Evolutionary conservation across 2,888 invertebrate species (phyloP).

Genomic region (Rotaria macrura): DNA sequence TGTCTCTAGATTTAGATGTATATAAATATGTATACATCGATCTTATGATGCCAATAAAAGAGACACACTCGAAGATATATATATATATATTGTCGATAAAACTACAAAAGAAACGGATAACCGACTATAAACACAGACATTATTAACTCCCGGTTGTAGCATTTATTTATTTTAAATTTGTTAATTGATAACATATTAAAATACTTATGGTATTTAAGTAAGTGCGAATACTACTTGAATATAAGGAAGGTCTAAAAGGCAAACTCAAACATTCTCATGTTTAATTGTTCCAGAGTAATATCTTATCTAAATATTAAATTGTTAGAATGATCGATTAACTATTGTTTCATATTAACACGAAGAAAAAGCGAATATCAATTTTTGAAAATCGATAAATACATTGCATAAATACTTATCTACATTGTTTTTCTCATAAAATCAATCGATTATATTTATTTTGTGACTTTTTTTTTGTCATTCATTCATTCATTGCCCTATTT

Average conservation of each 20-base stretch:
- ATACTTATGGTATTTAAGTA: no score
- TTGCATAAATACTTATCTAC: neutral
- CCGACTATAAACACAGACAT: neutral
- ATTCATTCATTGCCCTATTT: neutral
- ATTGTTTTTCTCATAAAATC: neutral
- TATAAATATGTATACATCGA: neutral
- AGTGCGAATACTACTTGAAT: no score
- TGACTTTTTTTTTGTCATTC: neutral
- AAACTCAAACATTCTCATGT: neutral
- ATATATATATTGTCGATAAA: neutral
- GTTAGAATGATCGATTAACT: no score
- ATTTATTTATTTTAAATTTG: neutral
- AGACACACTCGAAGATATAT: neutral
- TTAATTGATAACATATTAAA: neutral
- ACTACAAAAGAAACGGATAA: neutral
- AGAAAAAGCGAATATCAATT: neutral
- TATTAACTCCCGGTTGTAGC: neutral
- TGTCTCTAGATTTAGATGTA: neutral
- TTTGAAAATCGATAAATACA: neutral
- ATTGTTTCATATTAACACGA: neutral
- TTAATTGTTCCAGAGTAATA: neutral
- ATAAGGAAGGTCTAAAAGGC: no score
- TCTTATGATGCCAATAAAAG: neutral
- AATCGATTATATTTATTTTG: conserved; percentile 11
- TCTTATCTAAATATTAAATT: no score